These are phyloP conservation scores for Emberiza fucata DNA, from an alignment of 2,113 vertebrate genomes.

Conservation along the genomic window DNA sequence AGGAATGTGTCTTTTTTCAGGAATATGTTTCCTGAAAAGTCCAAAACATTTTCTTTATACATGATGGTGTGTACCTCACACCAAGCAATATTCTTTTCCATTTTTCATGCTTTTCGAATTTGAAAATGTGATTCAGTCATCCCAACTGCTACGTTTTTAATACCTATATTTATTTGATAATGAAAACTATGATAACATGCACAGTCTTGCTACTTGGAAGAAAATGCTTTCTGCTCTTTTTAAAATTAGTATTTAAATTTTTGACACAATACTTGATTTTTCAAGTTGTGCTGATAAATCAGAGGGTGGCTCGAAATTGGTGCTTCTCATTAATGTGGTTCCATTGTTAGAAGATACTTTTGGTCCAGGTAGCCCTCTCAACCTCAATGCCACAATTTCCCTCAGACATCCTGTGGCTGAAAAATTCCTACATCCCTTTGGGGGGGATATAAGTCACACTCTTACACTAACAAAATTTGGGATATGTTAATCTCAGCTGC, in stretches of 20 bases:
- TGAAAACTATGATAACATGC: neutral
- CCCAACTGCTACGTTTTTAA: neutral
- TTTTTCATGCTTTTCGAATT: neutral
- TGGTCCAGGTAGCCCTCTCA: too few species aligned
- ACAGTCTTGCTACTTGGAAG: neutral
- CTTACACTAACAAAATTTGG: neutral
- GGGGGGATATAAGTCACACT: neutral
- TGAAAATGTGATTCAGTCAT: neutral
- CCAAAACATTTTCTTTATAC: neutral
- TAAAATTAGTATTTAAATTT: neutral
- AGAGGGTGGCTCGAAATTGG: neutral
- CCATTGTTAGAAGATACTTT: neutral
- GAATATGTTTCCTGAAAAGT: neutral
- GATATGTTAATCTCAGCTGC: neutral
- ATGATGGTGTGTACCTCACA: neutral
- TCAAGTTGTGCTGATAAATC: neutral
- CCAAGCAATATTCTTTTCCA: neutral
- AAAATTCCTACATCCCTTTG: neutral
- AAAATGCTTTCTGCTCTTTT: neutral
- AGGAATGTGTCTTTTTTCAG: neutral
- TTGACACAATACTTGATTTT: neutral
- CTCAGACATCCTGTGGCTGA: neutral
- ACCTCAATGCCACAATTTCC: neutral
- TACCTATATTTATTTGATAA: neutral
- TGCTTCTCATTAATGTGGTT: neutral